Base-by-base conservation (phyloP, 2,888 invertebrate species). In the Cerastis rubricosa region DNA sequence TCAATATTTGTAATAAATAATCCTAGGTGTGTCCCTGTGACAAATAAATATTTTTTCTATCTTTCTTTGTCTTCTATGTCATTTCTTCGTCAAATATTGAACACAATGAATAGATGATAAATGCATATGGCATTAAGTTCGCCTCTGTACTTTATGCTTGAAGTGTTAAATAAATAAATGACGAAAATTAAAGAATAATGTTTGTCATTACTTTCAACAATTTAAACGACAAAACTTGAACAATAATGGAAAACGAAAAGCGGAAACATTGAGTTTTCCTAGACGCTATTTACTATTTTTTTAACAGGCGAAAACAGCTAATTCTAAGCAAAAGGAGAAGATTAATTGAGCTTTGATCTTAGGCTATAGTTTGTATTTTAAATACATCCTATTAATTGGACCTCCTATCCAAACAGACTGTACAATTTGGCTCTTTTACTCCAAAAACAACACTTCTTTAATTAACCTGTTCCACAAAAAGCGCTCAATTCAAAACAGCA, bases 401-500 rank as follows among this genome's bases (percentile, higher is more conserved):
- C 29, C 49, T 45, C 12, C 2, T 40, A 9, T 40, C 12, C 61
- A 47, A 51, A 77, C 11, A 25, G 8, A 8, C 49, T 0, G 3
- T 43, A 17, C 19, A 54, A 49, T 61, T 61, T 66, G 12, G 11
- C 14, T 14, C 14, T 45, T 51, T 22, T 0, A 35, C 8, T 22
- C n/a, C 40, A 69, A 61, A 74, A 73, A 78, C 40, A 74, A 74
- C 57, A 65, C 72, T 61, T 59, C 76, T 72, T 65, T 19, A 61
- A 65, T 59, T 51, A 68, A 54, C 40, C 71, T 80, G 49, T 59
- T 11, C 5, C 25, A 78, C 45, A 63, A 54, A 25, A 75, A 43
- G 29, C 51, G 45, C 54, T 61, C 43, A 74, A 81, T 83, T 75
- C 47, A 45, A 87, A 87, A 88, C 87, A 73, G 87, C 87, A 89